Base-by-base conservation (phyloP, 1,140 invertebrate genomes). In the Mylabris phalerata region DNA sequence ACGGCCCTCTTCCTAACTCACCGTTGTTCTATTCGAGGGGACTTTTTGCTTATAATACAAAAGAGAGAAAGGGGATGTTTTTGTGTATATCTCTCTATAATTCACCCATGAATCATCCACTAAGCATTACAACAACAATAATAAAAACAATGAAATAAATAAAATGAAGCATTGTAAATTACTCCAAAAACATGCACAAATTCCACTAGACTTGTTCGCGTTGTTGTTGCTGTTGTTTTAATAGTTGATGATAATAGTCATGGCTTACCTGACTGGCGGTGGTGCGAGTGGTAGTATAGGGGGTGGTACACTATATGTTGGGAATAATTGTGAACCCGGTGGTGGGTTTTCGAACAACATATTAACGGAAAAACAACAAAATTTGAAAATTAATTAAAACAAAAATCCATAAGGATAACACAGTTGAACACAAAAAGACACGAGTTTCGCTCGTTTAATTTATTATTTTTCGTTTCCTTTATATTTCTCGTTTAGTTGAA, bases 321-420 rank as follows among this genome's bases (percentile, higher is more conserved):
- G 47, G 50, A 66, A 62, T 46, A 67, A 50, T 51, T 67, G 60
- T 19, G 58, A 38, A 50, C 48, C 60, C 10, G 50, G 52, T 25
- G 64, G 45, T 10, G 62, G 45, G 51, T 61, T 67, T 46, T 69
- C 67, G 55, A 67, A 69, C 47, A 69, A 42, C 67, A 69, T 69
- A 42, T 38, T 52, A 39, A 54, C 24, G 42, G 25, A 43, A 47
- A 13, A 24, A 54, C 39, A n/a, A 44, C 51, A 11, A 27, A 25
- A 7, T 3, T 38, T 43, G 42, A 2, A n/a, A 42, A 3, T 32
- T 32, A 7, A 32, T 32, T 19, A 19, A 19, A 19, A 19, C 19
- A 19, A 32, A 32, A 32, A 32, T 32, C 7, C 32, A 32, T 32
- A 7, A 5, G 32, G 7, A 32, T 32, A 32, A 32, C 32, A 32